Evolutionary conservation across 2,888 invertebrate species (phyloP), one percentile per base, ranked within the genome.

Genomic region (Parasteatoda lunata): DNA sequence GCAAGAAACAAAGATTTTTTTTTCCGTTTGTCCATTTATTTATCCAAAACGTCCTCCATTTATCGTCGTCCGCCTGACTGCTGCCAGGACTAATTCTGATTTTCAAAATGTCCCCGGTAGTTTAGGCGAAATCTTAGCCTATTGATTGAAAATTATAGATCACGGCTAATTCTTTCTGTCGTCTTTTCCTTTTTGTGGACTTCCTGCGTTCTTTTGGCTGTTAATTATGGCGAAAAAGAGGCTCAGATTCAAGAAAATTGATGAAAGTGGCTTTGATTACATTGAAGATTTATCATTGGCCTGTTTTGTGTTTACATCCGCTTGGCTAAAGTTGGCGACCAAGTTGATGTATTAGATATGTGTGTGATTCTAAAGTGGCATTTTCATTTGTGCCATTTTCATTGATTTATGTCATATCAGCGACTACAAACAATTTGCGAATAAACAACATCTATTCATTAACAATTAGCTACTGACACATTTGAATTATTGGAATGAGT

Each of bases 121-220:
- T 66, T 71, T 64, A 15, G 59, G 51, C 48, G 73, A 80, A 84
- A 84, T 84, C 84, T 84, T 84, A 77, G 72, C 59, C 65, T 70
- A 77, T 77, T 84, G 84, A 84, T 84, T 84, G 77, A 84, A 77
- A 84, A 84, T 84, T 78, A 84, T 79, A 75, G 78, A 84, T 73
- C 76, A 73, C 45, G 54, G 48, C 30, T 8, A 49, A 71, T 15
- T 64, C 9, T 51, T 64, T 48, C 68, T 48, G 8, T 45, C 64
- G 45, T 75, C 49, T 30, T 45, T 30, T 65, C 30, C 48, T 77
- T 54, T 52, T 64, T 59, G 64, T 51, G 30, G 64, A 84, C 84
- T 84, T 84, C 77, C 77, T 84, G 69, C 66, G 68, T 75, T 77
- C 45, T 59, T 30, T n/a, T 59, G 30, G 68, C 49, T 73, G 71